Evolutionary conservation across 2,888 invertebrate species (phyloP).

Genomic region (Ganaspis brasiliensis): DNA sequence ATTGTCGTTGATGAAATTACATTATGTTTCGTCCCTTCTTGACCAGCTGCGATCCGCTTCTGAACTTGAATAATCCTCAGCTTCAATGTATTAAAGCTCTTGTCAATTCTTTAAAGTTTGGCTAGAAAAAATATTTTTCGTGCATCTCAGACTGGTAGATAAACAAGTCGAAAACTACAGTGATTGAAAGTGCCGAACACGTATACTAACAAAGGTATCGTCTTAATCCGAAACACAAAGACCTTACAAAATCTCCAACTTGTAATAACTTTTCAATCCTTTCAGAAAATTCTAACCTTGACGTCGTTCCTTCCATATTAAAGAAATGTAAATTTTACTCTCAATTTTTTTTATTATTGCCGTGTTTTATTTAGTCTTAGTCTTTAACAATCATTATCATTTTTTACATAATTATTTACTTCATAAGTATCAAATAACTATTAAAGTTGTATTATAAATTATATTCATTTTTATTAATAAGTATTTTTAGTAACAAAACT

Average conservation of each 20-base stretch:
- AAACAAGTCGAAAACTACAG: slow-evolving; percentile 26
- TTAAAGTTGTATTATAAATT: too few relatives aligned
- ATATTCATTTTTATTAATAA: too few relatives aligned
- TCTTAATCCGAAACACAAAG: slow-evolving; percentile 34
- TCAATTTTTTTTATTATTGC: too few relatives aligned
- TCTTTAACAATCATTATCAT: too few relatives aligned
- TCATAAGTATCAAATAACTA: too few relatives aligned
- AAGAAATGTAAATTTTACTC: slow-evolving; percentile 58
- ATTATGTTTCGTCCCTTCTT: background rate
- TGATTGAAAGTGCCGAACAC: slow-evolving; percentile 14
- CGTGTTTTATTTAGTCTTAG: too few relatives aligned
- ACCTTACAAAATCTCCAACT: background rate
- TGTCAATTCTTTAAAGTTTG: slow-evolving; percentile 66
- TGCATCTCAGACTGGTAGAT: slow-evolving; percentile 72
- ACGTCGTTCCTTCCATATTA: slow-evolving; percentile 35
- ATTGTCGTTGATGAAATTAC: slow-evolving; percentile 31
- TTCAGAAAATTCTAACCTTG: slow-evolving; percentile 12
- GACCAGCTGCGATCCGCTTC: slow-evolving; percentile 52
- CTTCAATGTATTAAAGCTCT: slow-evolving; percentile 71
- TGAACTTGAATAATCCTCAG: slow-evolving; percentile 72
- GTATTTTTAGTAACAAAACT: too few relatives aligned
- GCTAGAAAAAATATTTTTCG: slow-evolving; percentile 78
- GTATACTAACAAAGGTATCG: slow-evolving; percentile 40
- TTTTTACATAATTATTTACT: too few relatives aligned
- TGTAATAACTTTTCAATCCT: slow-evolving; percentile 14